Evolutionary conservation across 1,140 invertebrate genomes (phyloP).

Genomic region (Andrena cerasifolii): DNA sequence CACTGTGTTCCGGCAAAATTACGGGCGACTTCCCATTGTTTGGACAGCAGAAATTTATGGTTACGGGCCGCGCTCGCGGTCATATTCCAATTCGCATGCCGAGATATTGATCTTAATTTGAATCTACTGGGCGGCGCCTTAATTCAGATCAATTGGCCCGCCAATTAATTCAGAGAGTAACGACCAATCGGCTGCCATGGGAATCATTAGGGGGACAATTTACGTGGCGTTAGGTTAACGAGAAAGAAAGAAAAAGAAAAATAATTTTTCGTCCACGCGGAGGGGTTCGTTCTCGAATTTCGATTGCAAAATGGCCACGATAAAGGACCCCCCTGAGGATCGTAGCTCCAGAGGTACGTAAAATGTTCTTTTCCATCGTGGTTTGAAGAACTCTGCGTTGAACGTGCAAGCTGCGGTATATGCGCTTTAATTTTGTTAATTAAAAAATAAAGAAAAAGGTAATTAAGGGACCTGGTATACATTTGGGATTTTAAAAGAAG

Average conservation of each 20-base stretch:
- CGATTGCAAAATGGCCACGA: too few species aligned
- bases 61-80: conserved; percentile 44
- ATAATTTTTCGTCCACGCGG: not conserved
- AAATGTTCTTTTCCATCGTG: too few species aligned
- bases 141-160: conserved; percentile 63
- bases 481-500: too few species aligned
- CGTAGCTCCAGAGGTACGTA: too few species aligned
- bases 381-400: too few species aligned
- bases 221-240: not conserved
- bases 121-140: conserved; percentile 57
- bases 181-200: conserved; percentile 45
- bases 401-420: too few species aligned
- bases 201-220: conserved; percentile 48
- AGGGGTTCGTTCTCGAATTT: too few species aligned
- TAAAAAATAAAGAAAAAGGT: too few species aligned
- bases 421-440: too few species aligned
- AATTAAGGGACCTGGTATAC: too few species aligned
- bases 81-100: conserved; percentile 55
- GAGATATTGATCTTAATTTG: conserved; percentile 68
- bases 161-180: conserved; percentile 60
- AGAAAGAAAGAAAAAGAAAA: conserved; percentile 1
- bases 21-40: conserved; percentile 50
- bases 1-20: conserved; percentile 51
- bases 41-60: conserved; percentile 55
- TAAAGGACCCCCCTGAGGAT: too few species aligned